These are phyloP conservation scores for Hemiscyllium ocellatum DNA, from an alignment of 2,113 vertebrate genomes.

Conservation along the genomic window DNA sequence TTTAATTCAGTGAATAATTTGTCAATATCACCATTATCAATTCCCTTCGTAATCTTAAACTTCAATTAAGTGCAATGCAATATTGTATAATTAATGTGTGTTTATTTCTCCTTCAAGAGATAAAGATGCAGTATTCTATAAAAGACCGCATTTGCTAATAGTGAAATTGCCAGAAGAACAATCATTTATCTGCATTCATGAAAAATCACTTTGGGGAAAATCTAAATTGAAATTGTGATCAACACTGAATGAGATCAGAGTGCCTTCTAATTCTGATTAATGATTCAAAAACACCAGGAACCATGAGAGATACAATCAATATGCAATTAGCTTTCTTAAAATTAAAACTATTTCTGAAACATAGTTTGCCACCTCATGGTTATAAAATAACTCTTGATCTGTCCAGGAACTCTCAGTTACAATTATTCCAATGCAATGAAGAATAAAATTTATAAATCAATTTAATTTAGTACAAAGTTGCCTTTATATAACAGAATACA, in stretches of 20 bases:
- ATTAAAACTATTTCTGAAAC: background rate
- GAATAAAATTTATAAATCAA: background rate
- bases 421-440: background rate
- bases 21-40: background rate
- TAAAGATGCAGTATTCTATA: background rate
- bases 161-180: background rate
- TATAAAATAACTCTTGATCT: background rate
- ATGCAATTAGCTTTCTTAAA: background rate
- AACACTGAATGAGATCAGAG: background rate
- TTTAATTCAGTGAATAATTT: background rate
- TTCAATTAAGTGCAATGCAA: background rate
- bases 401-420: background rate
- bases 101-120: background rate
- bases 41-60: slow-evolving; percentile 5
- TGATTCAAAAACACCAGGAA: background rate
- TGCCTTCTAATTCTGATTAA: background rate
- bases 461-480: background rate
- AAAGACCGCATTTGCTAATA: background rate
- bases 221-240: background rate
- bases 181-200: background rate
- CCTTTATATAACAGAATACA: background rate
- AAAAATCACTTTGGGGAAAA: background rate
- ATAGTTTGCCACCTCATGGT: background rate
- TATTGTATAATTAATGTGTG: background rate
- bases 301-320: background rate